Evolutionary conservation across 2,113 vertebrate species (phyloP), one percentile per base, ranked within the genome.

Genomic region (Odocoileus hemionus): DNA sequence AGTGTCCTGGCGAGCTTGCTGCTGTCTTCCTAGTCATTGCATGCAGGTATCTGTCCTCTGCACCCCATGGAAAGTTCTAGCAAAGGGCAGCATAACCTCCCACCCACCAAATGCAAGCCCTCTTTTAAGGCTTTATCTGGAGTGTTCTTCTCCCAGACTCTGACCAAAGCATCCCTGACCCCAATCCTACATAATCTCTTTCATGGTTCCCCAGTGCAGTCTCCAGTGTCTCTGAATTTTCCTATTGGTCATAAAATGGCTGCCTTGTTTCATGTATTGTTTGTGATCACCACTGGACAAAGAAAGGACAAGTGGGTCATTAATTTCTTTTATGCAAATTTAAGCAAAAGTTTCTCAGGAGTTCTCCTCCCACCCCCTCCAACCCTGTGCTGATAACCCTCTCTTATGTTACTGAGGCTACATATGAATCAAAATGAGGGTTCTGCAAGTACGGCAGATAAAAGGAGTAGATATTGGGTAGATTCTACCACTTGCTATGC

Each of bases 321-420:
- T 47, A 39, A 52, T 95, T 55, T 97, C 50, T 93, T 95, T 36
- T 61, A 45, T 89, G 70, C 33, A 96, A 80, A 23, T 74, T 74
- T 74, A 39, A 95, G 47, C 39, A 76, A 89, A 95, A 33, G 30
- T 74, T 94, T 26, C 30, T 86, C 76, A 50, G 28, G 57, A 47
- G 43, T 10, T 86, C 16, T 79, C 30, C 70, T 74, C 70, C 23
- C 70, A 76, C 39, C 39, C 21, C 28, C 28, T 94, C 43, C 9
- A 76, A 76, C 23, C 36, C 39, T 43, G 43, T 43, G 52, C 47
- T 61, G 13, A 7, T 93, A 93, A 86, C 67, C 54, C 94, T 47
- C 23, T 13, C 7, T 91, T 86, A 39, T 50, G 58, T 90, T 76
- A 76, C 17, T 60, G 58, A 91, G 60, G 26, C 25, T 39, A 60